Evolutionary conservation across 2,113 vertebrate species (phyloP).

Genomic region (Cygnus buccinator): DNA sequence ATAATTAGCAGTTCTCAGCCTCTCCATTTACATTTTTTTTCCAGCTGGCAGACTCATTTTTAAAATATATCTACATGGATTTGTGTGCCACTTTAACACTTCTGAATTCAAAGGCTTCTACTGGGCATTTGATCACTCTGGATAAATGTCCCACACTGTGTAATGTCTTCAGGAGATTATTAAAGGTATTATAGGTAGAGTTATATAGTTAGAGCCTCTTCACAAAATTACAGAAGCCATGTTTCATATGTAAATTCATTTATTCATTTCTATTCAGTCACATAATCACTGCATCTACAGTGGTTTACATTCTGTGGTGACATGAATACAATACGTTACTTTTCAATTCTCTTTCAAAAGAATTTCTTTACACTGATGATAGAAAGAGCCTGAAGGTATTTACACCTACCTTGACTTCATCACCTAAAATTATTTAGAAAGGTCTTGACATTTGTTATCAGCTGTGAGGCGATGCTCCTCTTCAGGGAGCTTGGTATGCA

Average conservation of each 20-base stretch:
- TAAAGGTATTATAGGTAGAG: background rate
- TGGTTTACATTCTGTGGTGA: background rate
- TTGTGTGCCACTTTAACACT: background rate
- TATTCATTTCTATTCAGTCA: background rate
- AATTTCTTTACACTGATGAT: background rate
- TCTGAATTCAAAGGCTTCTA: background rate
- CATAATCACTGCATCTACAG: background rate
- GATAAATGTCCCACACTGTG: background rate
- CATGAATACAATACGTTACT: background rate
- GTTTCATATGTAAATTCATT: background rate
- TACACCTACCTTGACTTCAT: background rate
- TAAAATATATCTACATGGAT: background rate
- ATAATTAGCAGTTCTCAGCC: constrained; percentile 32
- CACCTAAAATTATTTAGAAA: background rate
- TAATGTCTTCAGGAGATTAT: background rate
- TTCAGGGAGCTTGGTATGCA: background rate
- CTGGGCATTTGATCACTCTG: background rate
- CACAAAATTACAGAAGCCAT: background rate
- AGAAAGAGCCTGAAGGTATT: background rate
- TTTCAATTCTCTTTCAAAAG: background rate
- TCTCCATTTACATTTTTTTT: background rate
- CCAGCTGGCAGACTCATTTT: background rate
- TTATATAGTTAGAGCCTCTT: background rate
- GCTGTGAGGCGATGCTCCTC: background rate
- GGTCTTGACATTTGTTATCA: background rate